phyloP scores from a whole-genome alignment of 2,113 vertebrate species.

The Glaucidium brasilianum region DNA sequence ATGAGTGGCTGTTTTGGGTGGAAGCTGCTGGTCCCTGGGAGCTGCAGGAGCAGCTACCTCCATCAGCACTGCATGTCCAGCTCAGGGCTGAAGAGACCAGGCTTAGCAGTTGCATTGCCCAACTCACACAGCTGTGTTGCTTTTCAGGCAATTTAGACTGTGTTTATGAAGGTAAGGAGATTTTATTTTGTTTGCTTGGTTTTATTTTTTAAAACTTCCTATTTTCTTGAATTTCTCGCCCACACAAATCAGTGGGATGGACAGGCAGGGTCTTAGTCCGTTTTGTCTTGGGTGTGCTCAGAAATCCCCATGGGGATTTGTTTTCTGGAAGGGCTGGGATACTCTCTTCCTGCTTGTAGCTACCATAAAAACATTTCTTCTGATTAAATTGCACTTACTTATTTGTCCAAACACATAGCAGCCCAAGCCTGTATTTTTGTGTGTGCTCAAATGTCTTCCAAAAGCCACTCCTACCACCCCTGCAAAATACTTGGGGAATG shows the following conservation, averaged over 20 bases:
- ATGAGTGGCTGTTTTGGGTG: not conserved
- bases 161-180: not conserved
- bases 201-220: not conserved
- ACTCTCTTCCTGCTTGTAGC: not conserved
- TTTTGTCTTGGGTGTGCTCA: not conserved
- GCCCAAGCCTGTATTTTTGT: not conserved
- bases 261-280: not conserved
- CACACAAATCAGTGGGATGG: not conserved
- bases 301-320: not conserved
- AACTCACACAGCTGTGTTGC: rapidly evolving
- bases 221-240: not conserved
- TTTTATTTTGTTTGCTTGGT: not conserved
- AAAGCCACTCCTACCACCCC: conserved; percentile 47
- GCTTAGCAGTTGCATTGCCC: rapidly evolving
- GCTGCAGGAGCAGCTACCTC: not conserved
- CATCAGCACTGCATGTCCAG: not conserved
- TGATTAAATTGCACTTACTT: conserved; percentile 1
- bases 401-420: conserved; percentile 14
- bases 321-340: not conserved
- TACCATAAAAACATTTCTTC: not conserved
- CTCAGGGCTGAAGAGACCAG: not conserved
- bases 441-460: not conserved
- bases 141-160: not conserved
- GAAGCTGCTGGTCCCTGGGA: not conserved
- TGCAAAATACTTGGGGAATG: conserved; percentile 34